Evolutionary conservation across 2,113 vertebrate species (phyloP), one percentile per base, ranked within the genome.

Genomic region (Sturnira hondurensis): DNA sequence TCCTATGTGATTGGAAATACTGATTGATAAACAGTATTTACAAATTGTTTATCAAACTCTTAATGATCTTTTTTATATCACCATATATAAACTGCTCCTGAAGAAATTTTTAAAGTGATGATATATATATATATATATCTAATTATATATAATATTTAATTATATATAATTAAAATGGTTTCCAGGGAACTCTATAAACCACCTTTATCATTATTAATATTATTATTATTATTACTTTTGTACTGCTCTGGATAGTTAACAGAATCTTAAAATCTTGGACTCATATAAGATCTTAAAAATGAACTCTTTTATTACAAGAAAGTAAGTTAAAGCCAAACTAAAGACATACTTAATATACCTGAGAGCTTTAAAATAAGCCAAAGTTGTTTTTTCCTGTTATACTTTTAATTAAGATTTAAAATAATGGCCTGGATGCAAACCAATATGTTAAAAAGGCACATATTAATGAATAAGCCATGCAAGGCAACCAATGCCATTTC

Each of bases 321-420:
- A 89, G 7, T 7, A 91, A 82, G 38, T 80, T 54, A 78, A 86
- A 82, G 5, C 15, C n/a, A 76, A 80, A 77, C 47, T 13, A 67
- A 77, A 78, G 7, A 4, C 7, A 76, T 74, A 87, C 20, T 38
- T 24, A 56, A 43, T 15, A 31, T 82, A 77, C 17, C 50, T 41
- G 15, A 41, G 8, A 33, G 7, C 20, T 97, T 89, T 85, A 38
- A 3, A 85, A 61, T 89, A 90, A 88, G 20, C 41, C 31, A 61
- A 74, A 50, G 19, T 89, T 95, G 82, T 58, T 82, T 38, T 92
- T 7, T 65, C n/a, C 41, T 73, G 7, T 45, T 93, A 63, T 19
- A 71, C 4, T 86, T 96, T 71, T 91, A 80, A 86, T 90, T 65
- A 43, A 56, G 43, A 4, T 85, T 95, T 88, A 92, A 93, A 93